A percentile compares a stretch with the other conserved stretches of the same genome.
phyloP scores from a whole-genome alignment of 2,797 vertebrate genomes.

The Aldrovandia affinis region DNA sequence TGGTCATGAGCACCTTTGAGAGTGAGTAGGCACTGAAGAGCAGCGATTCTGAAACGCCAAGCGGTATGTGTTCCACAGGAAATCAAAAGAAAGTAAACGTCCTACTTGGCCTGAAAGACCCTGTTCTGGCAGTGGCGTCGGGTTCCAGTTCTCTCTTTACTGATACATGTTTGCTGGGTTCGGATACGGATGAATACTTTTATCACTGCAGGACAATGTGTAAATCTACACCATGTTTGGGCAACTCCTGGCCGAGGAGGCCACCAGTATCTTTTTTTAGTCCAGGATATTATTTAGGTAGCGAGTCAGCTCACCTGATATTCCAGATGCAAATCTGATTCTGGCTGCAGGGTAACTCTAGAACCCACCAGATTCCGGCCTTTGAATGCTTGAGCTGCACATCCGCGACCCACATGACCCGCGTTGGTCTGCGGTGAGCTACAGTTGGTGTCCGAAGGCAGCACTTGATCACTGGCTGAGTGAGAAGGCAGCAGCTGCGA shows the following conservation, averaged over 20 bases:
- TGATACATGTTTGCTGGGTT: no score
- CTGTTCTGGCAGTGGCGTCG: background rate
- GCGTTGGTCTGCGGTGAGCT: constrained; percentile 63
- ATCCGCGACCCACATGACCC: constrained; percentile 61
- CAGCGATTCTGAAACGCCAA: background rate
- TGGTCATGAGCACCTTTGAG: background rate
- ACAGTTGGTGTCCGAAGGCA: constrained; percentile 71
- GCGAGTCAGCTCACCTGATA: constrained; percentile 44
- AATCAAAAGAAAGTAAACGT: background rate
- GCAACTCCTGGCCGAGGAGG: background rate
- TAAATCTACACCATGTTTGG: constrained; percentile 2
- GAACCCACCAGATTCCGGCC: constrained; percentile 26
- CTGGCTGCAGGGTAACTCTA: background rate
- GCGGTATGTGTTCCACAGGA: background rate
- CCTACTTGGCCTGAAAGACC: background rate
- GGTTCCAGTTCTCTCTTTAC: no score
- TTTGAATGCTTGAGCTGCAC: constrained; percentile 55
- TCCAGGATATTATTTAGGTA: constrained; percentile 32
- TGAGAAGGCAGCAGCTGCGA: constrained; percentile 69
- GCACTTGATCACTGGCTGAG: constrained; percentile 66
- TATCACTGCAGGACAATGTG: background rate
- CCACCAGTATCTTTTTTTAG: background rate
- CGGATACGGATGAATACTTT: background rate
- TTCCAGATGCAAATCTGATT: constrained; percentile 51
- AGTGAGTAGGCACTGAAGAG: background rate